Evolutionary conservation across 2,113 vertebrate genomes (phyloP).

Genomic region (Microtus richardsoni): DNA sequence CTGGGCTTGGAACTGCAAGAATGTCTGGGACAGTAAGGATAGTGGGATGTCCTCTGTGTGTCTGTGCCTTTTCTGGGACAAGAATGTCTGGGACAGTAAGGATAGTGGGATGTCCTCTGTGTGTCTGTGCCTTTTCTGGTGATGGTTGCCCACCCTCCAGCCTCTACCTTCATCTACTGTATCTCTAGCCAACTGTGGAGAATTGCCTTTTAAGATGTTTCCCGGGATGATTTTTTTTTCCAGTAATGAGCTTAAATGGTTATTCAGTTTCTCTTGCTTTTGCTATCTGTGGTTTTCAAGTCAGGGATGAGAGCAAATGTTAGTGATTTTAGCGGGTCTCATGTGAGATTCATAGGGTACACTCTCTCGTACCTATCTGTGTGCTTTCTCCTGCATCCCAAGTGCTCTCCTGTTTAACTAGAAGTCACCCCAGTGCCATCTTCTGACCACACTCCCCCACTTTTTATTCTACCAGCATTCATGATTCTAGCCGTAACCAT

Average conservation of each 20-base stretch:
- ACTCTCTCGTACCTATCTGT: background rate
- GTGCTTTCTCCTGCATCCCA: background rate
- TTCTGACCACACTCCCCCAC: background rate
- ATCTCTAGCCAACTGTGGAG: background rate
- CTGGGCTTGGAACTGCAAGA: background rate
- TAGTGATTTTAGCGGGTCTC: background rate
- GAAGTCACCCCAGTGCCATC: background rate
- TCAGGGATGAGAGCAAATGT: background rate
- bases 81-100: no score
- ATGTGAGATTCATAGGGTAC: background rate
- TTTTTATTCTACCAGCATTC: background rate
- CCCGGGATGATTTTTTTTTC: background rate
- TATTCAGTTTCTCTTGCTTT: background rate
- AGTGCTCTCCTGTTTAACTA: background rate
- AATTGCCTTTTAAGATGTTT: background rate
- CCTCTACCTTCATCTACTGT: background rate
- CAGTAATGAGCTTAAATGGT: background rate
- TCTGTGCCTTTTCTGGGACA: background rate
- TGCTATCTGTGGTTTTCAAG: background rate
- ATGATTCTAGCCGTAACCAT: background rate
- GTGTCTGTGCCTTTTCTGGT: background rate
- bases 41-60: background rate
- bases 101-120: background rate
- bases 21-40: background rate
- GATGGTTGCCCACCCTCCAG: background rate